phyloP scores from a whole-genome alignment of 2,797 vertebrate genomes.

The Heteromormyrus szaboi region DNA sequence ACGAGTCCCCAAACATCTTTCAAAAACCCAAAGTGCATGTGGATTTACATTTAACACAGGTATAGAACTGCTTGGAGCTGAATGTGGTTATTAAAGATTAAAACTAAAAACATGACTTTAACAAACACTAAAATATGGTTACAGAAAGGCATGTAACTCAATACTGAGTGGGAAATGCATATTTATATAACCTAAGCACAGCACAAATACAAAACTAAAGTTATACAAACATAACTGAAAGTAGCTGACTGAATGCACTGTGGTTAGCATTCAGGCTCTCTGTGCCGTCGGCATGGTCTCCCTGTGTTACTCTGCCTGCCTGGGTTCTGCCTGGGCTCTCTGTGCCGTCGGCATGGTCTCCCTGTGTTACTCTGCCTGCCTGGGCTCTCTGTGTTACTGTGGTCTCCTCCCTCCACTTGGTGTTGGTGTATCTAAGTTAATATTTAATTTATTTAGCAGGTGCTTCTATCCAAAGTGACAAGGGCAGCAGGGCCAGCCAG shows the following conservation, averaged over 20 bases:
- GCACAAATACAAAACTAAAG: neutral
- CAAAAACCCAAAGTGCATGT: neutral
- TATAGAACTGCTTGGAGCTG: neutral
- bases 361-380: too few species aligned
- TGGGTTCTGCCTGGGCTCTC: too few species aligned
- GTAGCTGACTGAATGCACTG: neutral
- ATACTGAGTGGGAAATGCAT: neutral
- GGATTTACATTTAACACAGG: neutral
- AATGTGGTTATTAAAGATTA: neutral
- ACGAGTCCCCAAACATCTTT: neutral
- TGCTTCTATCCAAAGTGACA: neutral
- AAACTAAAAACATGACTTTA: neutral
- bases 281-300: neutral
- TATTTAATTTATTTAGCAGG: neutral
- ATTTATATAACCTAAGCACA: neutral
- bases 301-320: too few species aligned
- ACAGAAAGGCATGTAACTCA: neutral
- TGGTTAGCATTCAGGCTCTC: neutral
- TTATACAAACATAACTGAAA: neutral
- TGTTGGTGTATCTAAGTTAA: neutral
- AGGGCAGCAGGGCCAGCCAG: neutral
- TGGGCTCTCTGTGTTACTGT: neutral
- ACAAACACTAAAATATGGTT: neutral
- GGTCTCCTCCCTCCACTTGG: neutral
- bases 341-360: too few species aligned